Percentiles rank a stretch among this genome's conserved stretches.
These are phyloP conservation scores for Ichneumon xanthorius DNA, from an alignment of 2,888 invertebrate species.

Conservation along the genomic window DNA sequence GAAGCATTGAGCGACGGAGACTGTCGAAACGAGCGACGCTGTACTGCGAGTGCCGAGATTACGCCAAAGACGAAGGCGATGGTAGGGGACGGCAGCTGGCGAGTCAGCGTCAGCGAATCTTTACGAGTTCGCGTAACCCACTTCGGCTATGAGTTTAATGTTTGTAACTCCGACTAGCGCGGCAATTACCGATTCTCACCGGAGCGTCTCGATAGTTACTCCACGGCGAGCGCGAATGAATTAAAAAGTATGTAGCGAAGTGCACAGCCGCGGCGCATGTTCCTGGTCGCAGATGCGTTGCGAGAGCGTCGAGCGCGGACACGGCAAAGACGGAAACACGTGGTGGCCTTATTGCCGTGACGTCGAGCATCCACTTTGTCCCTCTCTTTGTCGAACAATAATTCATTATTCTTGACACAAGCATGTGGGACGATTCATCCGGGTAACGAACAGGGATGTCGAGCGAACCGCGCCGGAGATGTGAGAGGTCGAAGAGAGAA, in stretches of 20 bases:
- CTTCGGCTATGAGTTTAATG: conserved; percentile 19
- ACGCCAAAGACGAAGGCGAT: conserved; percentile 28
- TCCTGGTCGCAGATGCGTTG: no score
- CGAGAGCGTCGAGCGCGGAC: background rate
- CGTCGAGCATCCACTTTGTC: background rate
- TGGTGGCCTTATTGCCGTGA: conserved; percentile 4
- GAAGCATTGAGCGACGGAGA: no score
- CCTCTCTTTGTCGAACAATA: conserved; percentile 5
- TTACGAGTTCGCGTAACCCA: conserved; percentile 42
- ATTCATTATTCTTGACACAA: conserved; percentile 11
- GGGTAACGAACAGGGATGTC: background rate
- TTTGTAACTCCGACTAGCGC: background rate
- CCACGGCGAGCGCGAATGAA: background rate
- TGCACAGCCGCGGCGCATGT: background rate
- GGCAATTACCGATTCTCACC: conserved; percentile 38
- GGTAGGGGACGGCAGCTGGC: conserved; percentile 12
- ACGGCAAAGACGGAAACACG: conserved; percentile 3
- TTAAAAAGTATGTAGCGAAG: background rate
- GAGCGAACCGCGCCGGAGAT: background rate
- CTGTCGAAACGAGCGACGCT: background rate
- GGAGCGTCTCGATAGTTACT: conserved; percentile 9
- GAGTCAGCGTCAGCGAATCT: background rate
- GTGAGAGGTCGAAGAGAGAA: background rate
- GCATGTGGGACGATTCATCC: conserved; percentile 22
- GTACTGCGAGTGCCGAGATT: conserved; percentile 22